Conservation (phyloP, 2,797 vertebrate species). For the Aphelocoma californica region DNA sequence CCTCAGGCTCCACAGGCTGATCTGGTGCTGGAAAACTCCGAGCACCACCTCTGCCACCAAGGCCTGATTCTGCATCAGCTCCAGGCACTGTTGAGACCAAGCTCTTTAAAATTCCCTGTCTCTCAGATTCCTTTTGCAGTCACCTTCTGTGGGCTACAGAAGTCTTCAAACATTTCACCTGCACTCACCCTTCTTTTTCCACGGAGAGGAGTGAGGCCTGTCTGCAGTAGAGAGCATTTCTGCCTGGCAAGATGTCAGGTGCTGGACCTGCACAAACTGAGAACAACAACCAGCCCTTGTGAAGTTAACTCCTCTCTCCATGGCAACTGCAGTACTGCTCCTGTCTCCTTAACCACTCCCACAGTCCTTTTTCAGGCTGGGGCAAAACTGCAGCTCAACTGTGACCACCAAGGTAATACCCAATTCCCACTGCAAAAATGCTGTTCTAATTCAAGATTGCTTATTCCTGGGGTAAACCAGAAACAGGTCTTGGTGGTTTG, state of each 20-base stretch:
- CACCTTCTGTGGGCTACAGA: not conserved
- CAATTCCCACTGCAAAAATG: not conserved
- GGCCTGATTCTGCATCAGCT: not conserved
- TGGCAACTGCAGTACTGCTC: not conserved
- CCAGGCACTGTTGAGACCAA: not conserved
- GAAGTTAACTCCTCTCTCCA: not conserved
- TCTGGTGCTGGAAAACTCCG: accelerated
- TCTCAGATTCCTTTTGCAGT: not conserved
- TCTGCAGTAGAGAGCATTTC: not conserved
- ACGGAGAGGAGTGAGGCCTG: not conserved
- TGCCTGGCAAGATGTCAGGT: not conserved
- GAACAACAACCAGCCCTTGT: not conserved
- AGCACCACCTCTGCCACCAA: not conserved
- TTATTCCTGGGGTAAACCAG: not conserved
- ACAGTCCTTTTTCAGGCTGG: not conserved
- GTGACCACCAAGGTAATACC: not conserved
- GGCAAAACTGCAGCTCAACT: not conserved
- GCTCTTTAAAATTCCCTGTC: not conserved
- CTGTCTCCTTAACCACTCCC: not conserved
- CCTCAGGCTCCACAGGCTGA: not conserved
- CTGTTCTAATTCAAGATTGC: not conserved
- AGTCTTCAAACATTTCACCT: not conserved
- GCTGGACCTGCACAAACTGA: not conserved
- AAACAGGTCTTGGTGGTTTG: not conserved
- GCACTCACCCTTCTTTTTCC: not conserved